These are phyloP conservation scores for Drosophila colorata DNA, from an alignment of 2,888 invertebrate species.

Conservation along the genomic window DNA sequence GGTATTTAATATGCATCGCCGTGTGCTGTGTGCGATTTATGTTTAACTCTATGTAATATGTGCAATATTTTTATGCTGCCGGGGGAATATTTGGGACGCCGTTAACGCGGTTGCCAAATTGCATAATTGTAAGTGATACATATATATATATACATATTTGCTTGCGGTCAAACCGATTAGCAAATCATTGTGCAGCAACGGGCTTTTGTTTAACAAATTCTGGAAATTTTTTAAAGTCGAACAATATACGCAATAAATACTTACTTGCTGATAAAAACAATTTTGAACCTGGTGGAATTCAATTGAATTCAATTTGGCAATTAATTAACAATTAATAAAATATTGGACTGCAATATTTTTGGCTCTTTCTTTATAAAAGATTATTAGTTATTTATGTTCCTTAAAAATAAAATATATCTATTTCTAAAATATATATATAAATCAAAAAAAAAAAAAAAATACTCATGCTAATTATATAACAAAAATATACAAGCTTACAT, in stretches of 20 bases:
- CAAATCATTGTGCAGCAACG: background rate
- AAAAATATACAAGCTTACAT: too few relatives aligned
- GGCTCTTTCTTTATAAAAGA: too few relatives aligned
- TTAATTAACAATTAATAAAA: too few relatives aligned
- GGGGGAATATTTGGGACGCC: slow-evolving; percentile 40
- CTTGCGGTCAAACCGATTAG: background rate
- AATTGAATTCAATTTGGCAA: too few relatives aligned
- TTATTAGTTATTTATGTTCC: too few relatives aligned
- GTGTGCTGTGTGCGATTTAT: slow-evolving; percentile 49
- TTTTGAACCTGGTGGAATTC: background rate
- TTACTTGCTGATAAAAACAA: background rate
- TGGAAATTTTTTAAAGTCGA: background rate
- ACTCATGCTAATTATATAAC: too few relatives aligned
- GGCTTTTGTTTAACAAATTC: background rate
- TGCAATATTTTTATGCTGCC: slow-evolving; percentile 69
- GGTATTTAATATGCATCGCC: slow-evolving; percentile 59
- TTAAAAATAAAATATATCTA: too few relatives aligned
- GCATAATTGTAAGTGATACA: slow-evolving; percentile 29
- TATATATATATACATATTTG: background rate
- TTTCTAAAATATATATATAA: too few relatives aligned
- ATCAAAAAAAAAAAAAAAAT: too few relatives aligned
- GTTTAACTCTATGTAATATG: slow-evolving; percentile 54
- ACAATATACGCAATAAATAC: background rate
- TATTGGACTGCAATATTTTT: too few relatives aligned
- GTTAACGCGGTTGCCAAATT: slow-evolving; percentile 27